Percentiles rank a stretch among this genome's conserved stretches.
phyloP scores from a whole-genome alignment of 2,113 vertebrate species.

The Eudyptes chrysolophus region DNA sequence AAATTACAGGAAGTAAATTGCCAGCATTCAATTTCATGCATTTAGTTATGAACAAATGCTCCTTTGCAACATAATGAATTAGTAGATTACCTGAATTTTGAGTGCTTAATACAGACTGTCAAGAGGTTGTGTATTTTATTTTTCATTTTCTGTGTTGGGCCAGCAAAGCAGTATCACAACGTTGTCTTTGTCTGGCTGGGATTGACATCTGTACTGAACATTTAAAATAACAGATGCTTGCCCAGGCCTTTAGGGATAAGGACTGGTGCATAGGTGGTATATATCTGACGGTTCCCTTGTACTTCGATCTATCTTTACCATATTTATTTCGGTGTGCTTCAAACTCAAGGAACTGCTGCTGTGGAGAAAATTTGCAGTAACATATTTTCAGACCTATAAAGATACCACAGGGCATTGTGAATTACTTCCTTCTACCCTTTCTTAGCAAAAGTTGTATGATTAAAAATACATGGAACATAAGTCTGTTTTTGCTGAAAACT shows the following conservation, averaged over 20 bases:
- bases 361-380: background rate
- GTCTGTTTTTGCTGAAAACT: background rate
- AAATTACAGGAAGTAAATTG: rapidly evolving
- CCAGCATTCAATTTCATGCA: background rate
- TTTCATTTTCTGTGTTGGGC: background rate
- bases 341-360: background rate
- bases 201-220: background rate
- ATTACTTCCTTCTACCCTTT: background rate
- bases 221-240: background rate
- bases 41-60: background rate
- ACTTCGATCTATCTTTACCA: rapidly evolving
- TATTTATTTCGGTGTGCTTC: background rate
- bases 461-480: background rate
- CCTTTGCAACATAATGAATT: background rate
- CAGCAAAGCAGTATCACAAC: background rate
- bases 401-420: background rate
- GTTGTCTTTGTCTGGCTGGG: background rate
- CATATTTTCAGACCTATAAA: background rate
- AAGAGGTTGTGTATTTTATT: background rate
- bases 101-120: background rate
- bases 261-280: background rate
- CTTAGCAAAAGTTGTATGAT: background rate
- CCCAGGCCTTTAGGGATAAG: background rate
- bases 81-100: background rate
- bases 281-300: background rate